Base-by-base conservation (phyloP, 2,797 vertebrate genomes). In the Spinibarbus caldwelli region DNA sequence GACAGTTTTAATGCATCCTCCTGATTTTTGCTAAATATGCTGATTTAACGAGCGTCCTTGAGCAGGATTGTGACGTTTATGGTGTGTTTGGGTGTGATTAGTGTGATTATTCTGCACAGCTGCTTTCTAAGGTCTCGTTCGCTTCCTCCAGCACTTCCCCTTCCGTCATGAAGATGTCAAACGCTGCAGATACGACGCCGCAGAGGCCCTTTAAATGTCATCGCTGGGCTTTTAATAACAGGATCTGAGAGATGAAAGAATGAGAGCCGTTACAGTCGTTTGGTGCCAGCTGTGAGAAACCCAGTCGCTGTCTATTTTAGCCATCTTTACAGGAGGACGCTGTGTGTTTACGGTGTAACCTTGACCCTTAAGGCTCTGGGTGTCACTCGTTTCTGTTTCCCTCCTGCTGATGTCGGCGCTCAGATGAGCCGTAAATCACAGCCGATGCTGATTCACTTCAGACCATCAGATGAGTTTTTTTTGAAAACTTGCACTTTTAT, bases 241-340 rank as follows among this genome's bases (percentile, higher is more conserved):
- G 76, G 76, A 78, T 78, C 57, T 21, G 54, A 19, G 36, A 21
- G 57, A 78, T 78, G 76, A 78, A 43, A 78, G 76, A 19, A 21
- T 57, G 34, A 78, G 47, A 6, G 11, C 49, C 36, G 17, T 45
- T n/a, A 12, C 36, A 52, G 64, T 31, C 23, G 43, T 54, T 68
- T n/a, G 8, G 47, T 23, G 43, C 2, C 15, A 72, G 54, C 66
- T 72, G 81, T 75, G 54, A 88, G 93, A 89, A 91, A 90, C 90
- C 85, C 45, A 59, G 29, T 59, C 54, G 79, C 68, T 87, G 89
- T 47, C 91, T 94, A 91, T 94, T 94, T 93, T 87, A 83, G 92
- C 89, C 78, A 90, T 75, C 88, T 95, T 94, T 91, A 93, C 91
- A 91, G 91, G 92, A 7, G 41, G 41, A 38, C 91, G 17, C 43